These are phyloP conservation scores for Haemorhous mexicanus DNA, from an alignment of 2,113 vertebrate genomes.

Conservation along the genomic window DNA sequence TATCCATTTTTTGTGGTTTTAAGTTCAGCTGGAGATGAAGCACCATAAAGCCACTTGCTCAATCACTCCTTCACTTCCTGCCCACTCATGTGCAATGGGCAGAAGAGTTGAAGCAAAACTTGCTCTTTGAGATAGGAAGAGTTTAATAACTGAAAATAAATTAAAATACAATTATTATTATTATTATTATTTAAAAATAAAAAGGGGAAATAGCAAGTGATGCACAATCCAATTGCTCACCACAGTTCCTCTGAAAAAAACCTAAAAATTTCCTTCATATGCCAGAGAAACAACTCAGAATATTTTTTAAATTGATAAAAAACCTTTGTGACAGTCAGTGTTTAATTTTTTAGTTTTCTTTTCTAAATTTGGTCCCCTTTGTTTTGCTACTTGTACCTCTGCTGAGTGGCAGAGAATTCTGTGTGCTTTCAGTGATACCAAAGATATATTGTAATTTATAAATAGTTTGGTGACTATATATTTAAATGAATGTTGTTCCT, in stretches of 20 bases:
- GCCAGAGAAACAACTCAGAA: not conserved
- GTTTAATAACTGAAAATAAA: not conserved
- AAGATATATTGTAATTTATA: not conserved
- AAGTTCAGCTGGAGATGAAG: not conserved
- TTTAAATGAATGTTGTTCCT: not conserved
- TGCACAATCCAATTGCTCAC: not conserved
- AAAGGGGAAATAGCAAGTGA: not conserved
- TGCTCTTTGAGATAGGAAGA: not conserved
- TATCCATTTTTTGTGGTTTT: not conserved
- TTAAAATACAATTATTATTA: not conserved
- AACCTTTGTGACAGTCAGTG: fast-evolving
- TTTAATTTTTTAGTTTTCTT: not conserved
- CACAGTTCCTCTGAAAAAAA: not conserved
- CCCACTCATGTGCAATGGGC: not conserved
- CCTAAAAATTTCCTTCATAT: not conserved
- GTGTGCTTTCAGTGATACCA: not conserved
- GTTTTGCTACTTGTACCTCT: not conserved
- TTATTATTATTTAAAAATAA: no score
- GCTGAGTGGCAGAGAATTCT: not conserved
- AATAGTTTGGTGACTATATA: not conserved
- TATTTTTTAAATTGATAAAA: not conserved
- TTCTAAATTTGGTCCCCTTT: not conserved
- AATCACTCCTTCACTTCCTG: not conserved
- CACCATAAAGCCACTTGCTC: not conserved
- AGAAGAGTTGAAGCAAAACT: not conserved